phyloP scores from a whole-genome alignment of 92 coral and sea anemone genomes.

The Palythoa grandis region DNA sequence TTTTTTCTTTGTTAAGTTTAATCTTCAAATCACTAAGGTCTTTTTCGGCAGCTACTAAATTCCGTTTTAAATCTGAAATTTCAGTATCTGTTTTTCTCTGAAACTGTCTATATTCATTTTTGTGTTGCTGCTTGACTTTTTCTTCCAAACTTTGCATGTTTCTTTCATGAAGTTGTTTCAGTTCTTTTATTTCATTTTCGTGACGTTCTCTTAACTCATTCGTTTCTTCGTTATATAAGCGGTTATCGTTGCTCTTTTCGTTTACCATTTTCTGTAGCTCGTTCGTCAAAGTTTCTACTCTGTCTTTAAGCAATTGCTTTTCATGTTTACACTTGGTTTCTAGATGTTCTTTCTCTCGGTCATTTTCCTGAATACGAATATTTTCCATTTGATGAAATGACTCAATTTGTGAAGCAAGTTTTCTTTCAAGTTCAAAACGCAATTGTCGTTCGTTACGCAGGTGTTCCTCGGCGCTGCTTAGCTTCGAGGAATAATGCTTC shows the following conservation, averaged over 20 bases:
- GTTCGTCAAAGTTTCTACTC: background rate
- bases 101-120: background rate
- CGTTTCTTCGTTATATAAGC: background rate
- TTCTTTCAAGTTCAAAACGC: background rate
- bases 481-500: background rate
- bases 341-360: background rate
- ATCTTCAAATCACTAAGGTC: background rate
- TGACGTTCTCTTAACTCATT: background rate
- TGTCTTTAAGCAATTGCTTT: constrained; percentile 13
- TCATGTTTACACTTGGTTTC: constrained; percentile 13
- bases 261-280: constrained; percentile 2
- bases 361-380: background rate
- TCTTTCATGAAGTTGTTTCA: constrained; percentile 2
- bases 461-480: background rate
- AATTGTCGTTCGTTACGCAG: background rate
- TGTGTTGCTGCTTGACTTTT: background rate
- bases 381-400: background rate
- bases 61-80: background rate
- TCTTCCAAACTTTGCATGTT: background rate
- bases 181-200: background rate
- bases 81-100: background rate
- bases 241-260: background rate
- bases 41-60: constrained; percentile 14
- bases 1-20: background rate
- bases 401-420: constrained; percentile 14